Conservation (phyloP, 1,140 invertebrate species). For the Littorina saxatilis region DNA sequence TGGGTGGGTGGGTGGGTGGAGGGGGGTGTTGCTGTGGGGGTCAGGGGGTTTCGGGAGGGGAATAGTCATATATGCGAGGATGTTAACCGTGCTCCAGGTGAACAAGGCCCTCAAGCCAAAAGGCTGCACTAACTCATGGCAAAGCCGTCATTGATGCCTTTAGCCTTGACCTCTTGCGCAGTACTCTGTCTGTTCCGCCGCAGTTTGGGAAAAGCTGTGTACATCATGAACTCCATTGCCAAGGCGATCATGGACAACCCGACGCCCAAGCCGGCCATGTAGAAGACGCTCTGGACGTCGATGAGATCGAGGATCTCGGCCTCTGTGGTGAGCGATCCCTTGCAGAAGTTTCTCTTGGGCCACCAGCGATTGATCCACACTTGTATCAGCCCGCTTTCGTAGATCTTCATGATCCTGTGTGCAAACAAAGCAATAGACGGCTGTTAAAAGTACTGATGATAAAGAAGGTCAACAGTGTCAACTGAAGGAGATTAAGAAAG, state of each 20-base stretch:
- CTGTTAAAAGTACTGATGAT: too few species aligned
- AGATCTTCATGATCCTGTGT: conserved; percentile 48
- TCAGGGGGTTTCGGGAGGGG: too few species aligned
- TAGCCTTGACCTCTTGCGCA: neutral
- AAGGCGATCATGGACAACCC: neutral
- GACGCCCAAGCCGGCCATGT: conserved; percentile 45
- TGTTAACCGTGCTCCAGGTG: too few species aligned
- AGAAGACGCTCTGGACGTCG: conserved; percentile 51
- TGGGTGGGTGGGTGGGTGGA: too few species aligned
- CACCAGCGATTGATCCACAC: conserved; percentile 51
- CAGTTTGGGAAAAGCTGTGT: neutral
- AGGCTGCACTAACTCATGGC: neutral
- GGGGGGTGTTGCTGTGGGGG: too few species aligned
- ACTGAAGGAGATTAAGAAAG: too few species aligned
- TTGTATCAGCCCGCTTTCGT: conserved; percentile 52
- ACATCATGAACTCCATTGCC: neutral
- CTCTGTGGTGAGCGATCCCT: conserved; percentile 32
- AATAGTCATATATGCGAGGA: too few species aligned
- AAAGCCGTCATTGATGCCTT: neutral
- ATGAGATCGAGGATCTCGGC: conserved; percentile 42
- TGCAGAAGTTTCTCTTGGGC: conserved; percentile 46
- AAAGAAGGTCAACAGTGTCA: too few species aligned
- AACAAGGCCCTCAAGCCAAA: too few species aligned
- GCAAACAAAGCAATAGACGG: too few species aligned
- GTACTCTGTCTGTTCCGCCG: neutral